Conservation (phyloP, 2,888 invertebrate species). For the Orthosia gothica region DNA sequence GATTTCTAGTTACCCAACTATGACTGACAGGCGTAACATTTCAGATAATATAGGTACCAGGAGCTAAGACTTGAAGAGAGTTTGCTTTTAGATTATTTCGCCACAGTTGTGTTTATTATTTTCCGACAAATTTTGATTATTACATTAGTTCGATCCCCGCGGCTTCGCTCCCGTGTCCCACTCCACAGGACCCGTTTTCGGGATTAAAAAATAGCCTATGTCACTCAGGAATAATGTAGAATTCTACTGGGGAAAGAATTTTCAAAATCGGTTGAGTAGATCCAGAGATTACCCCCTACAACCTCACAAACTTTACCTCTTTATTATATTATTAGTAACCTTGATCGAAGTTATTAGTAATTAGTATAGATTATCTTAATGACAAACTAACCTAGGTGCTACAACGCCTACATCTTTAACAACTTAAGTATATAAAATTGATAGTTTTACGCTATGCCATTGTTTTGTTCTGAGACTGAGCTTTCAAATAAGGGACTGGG, state of each 20-base stretch:
- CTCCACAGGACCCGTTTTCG: no score
- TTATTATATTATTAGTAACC: no score
- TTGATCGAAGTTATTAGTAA: no score
- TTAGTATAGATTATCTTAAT: constrained; percentile 1
- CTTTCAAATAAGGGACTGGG: background rate
- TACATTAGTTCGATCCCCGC: background rate
- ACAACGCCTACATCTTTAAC: background rate
- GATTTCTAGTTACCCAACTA: constrained; percentile 34
- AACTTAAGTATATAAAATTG: background rate
- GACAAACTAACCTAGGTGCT: constrained; percentile 1
- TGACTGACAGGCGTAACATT: constrained; percentile 37
- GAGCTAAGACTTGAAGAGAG: constrained; percentile 4
- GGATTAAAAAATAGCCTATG: no score
- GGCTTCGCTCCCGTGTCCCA: no score
- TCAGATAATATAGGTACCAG: constrained; percentile 10
- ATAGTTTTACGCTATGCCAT: background rate
- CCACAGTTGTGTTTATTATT: background rate
- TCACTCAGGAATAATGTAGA: no score
- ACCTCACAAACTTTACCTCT: no score
- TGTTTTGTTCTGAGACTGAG: background rate
- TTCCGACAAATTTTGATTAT: background rate
- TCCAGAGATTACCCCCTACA: no score
- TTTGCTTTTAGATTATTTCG: constrained; percentile 11
- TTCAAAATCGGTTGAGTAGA: no score
- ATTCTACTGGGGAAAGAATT: no score